phyloP scores from a whole-genome alignment of 1,140 invertebrate species.

The Atopsyche davidsoni region DNA sequence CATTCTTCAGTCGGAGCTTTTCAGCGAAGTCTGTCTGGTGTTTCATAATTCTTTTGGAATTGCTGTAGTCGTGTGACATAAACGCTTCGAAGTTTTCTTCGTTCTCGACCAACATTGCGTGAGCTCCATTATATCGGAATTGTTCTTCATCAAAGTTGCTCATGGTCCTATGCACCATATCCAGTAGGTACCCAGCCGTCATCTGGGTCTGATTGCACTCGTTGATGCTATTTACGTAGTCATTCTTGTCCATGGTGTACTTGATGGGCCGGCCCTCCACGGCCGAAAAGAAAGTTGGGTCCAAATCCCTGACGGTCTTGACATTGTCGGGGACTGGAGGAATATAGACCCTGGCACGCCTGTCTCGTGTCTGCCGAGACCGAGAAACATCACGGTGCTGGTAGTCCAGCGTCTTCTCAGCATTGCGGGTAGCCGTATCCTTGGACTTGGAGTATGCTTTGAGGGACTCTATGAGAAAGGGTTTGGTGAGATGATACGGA shows the following conservation, averaged over 20 bases:
- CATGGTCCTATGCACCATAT: constrained; percentile 55
- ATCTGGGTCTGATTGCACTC: constrained; percentile 50
- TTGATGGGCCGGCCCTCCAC: constrained; percentile 50
- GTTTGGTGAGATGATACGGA: constrained; percentile 7
- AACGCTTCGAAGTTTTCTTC: constrained; percentile 57
- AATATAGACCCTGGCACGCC: constrained; percentile 37
- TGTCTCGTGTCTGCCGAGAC: constrained; percentile 32
- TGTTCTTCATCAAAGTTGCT: constrained; percentile 52
- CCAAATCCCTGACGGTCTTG: constrained; percentile 51
- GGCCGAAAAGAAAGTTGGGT: constrained; percentile 55
- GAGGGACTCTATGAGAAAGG: constrained; percentile 14
- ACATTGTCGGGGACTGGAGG: constrained; percentile 32
- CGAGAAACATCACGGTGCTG: constrained; percentile 10
- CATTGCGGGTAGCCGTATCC: constrained; percentile 1
- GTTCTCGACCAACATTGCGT: constrained; percentile 50
- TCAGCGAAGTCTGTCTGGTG: constrained; percentile 47
- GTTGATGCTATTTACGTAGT: constrained; percentile 52
- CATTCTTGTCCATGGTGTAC: constrained; percentile 46
- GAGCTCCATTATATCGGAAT: constrained; percentile 47
- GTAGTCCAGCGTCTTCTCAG: constrained; percentile 5
- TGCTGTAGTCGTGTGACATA: constrained; percentile 53
- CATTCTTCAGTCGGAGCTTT: constrained; percentile 45
- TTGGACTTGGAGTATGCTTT: constrained; percentile 7
- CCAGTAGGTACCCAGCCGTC: constrained; percentile 50
- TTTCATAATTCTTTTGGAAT: constrained; percentile 51